Percentiles rank a stretch among this genome's conserved stretches.
These are phyloP conservation scores for Euproctis similis DNA, from an alignment of 2,888 invertebrate species.

Conservation along the genomic window DNA sequence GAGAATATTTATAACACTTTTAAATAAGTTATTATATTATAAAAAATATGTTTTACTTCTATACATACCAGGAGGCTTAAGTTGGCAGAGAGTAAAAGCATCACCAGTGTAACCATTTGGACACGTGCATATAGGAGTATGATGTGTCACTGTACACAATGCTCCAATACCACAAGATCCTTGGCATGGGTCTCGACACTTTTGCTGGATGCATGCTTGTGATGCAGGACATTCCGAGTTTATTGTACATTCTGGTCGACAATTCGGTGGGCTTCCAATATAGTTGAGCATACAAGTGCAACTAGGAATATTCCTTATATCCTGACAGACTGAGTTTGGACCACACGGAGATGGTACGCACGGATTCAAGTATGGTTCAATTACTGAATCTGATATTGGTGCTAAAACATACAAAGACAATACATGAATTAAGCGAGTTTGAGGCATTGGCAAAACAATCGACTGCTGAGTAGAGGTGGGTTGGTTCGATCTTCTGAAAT, in stretches of 20 bases:
- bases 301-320: slow-evolving; percentile 75
- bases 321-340: slow-evolving; percentile 79
- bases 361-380: slow-evolving; percentile 69
- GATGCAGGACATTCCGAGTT: slow-evolving; percentile 81
- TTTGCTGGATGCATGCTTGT: slow-evolving; percentile 81
- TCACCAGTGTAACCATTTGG: slow-evolving; percentile 81
- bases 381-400: slow-evolving; percentile 57
- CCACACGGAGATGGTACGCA: slow-evolving; percentile 82
- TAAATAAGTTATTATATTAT: neutral
- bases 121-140: slow-evolving; percentile 84
- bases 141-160: slow-evolving; percentile 79
- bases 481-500: no score
- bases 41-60: neutral
- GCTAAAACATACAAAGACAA: no score
- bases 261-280: slow-evolving; percentile 78
- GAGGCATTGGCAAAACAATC: no score
- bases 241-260: slow-evolving; percentile 82
- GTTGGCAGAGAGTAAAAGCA: slow-evolving; percentile 74
- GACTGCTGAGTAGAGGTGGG: neutral
- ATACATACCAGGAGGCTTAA: slow-evolving; percentile 59
- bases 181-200: slow-evolving; percentile 83
- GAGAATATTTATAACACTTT: neutral
- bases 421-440: no score
- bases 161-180: slow-evolving; percentile 81
- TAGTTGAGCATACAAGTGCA: slow-evolving; percentile 79